These are phyloP conservation scores for Halichoerus grypus DNA, from an alignment of 2,113 vertebrate species.

Conservation along the genomic window DNA sequence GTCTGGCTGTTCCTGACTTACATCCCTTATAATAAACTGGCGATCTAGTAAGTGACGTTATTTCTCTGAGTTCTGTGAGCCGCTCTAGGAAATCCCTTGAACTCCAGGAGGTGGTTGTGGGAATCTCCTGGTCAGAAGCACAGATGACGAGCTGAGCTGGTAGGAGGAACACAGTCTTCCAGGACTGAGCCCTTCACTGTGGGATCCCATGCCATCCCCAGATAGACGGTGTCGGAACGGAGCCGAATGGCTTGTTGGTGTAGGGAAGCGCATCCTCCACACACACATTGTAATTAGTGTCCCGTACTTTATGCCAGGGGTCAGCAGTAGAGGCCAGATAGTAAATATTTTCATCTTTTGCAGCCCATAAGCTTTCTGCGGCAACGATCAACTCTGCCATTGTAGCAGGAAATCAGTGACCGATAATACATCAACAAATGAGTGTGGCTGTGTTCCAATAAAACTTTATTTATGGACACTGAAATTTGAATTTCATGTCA, in stretches of 20 bases:
- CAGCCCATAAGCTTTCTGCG: neutral
- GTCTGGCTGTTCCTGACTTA: neutral
- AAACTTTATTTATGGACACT: neutral
- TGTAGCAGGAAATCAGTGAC: neutral
- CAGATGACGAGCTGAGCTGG: too few relatives aligned
- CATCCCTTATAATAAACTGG: rapidly evolving
- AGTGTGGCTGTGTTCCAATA: neutral
- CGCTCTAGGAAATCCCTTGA: neutral
- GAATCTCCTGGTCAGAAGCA: neutral
- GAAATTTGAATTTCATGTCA: neutral
- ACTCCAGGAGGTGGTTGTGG: neutral
- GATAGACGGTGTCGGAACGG: neutral
- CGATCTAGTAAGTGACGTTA: neutral
- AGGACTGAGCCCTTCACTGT: neutral
- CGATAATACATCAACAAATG: too few relatives aligned
- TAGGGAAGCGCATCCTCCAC: neutral
- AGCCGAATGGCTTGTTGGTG: neutral
- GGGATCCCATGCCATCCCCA: neutral
- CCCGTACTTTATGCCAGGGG: neutral
- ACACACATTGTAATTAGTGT: neutral
- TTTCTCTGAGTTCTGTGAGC: neutral
- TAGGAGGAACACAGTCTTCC: neutral
- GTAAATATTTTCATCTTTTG: neutral
- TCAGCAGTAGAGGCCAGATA: neutral
- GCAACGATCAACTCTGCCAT: neutral